Base-by-base conservation (phyloP, 2,888 invertebrate genomes). In the Hypsopygia costalis region DNA sequence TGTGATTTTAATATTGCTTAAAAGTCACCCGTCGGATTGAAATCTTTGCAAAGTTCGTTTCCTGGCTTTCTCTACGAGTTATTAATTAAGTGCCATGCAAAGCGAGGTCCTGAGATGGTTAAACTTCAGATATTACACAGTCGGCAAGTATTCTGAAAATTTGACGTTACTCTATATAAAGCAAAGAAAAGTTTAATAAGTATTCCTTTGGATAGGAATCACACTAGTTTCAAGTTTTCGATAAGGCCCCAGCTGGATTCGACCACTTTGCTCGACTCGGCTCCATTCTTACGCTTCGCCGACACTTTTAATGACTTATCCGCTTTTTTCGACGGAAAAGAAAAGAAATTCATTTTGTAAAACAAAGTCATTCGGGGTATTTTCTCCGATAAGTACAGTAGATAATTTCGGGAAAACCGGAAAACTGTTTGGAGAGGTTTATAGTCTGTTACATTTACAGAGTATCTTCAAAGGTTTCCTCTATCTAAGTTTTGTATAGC, bases 281-380 rank as follows among this genome's bases (percentile, higher is more conserved):
- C 63, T 73, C 74, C 64, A 73, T 76, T 77, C 72, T 78, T 72
- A 74, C 81, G 81, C 80, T 82, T 62, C 72, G 71, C 69, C 68
- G 73, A 69, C 74, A 81, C 73, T 83, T 85, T 83, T 86, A 86
- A 86, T 86, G 82, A 85, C 82, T 85, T 82, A 79, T 78, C 78
- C 74, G 67, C 65, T 77, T 78, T 67, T n/a, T 69, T 67, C 58
- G 52, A 62, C 60, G 58, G 49, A 57, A 63, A 63, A 69, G 65
- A 72, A 69, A 69, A 59, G 58, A 54, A 55, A 57, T 62, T 68
- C 64, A 54, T 58, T 61, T 68, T 65, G 58, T 62, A 62, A 61
- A 61, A 61, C 58, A 55, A 55, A 60, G 54, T 51, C 46, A 47
- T 43, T 44, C 43, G 44, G 32, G 37, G 25, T 25, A 32, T 32